phyloP scores from a whole-genome alignment of 2,888 invertebrate species.

The Cryptosula pallasiana region DNA sequence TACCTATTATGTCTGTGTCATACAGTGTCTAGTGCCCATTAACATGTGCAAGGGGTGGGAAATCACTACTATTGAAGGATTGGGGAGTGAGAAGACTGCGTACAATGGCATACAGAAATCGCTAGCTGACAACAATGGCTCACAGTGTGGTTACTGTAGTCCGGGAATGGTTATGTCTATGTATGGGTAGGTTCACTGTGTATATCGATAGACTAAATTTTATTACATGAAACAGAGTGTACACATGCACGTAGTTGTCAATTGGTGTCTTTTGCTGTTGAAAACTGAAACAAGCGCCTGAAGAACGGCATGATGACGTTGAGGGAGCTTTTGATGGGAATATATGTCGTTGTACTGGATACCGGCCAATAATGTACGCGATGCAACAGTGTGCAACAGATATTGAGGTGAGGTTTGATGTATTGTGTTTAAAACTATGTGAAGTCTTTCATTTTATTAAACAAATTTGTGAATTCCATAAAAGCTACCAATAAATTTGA shows the following conservation, averaged over 20 bases:
- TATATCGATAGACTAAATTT: background rate
- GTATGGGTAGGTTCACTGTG: conserved; percentile 59
- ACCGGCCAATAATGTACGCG: conserved; percentile 71
- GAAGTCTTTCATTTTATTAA: no score
- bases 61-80: conserved; percentile 67
- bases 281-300: conserved; percentile 37
- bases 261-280: conserved; percentile 26
- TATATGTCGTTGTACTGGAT: conserved; percentile 70
- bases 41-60: conserved; percentile 65
- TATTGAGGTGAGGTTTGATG: conserved; percentile 44
- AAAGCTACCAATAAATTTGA: no score
- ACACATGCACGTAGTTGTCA: background rate
- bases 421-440: no score
- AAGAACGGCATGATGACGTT: conserved; percentile 61
- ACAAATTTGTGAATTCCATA: background rate
- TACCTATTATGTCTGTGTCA: no score
- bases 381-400: conserved; percentile 62
- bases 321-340: conserved; percentile 69
- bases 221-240: background rate
- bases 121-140: conserved; percentile 65
- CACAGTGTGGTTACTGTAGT: conserved; percentile 71
- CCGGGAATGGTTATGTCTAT: conserved; percentile 75
- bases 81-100: conserved; percentile 62
- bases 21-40: conserved; percentile 64
- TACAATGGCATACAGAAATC: conserved; percentile 67